Base-by-base conservation (phyloP, 2,888 invertebrate species). In the Hemithea aestivaria region DNA sequence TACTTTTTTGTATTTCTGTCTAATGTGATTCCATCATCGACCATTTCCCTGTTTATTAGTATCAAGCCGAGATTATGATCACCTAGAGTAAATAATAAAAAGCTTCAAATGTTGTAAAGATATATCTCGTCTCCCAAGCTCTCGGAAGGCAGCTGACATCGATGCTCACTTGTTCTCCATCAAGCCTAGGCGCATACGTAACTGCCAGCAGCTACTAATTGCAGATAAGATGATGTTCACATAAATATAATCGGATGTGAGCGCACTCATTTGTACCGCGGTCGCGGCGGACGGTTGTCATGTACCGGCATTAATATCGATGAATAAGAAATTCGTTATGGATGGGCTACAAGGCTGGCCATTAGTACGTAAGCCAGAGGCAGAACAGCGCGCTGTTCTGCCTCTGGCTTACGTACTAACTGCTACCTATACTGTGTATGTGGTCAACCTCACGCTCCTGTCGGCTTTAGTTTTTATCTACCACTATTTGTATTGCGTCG, bases 241-340 rank as follows among this genome's bases (percentile, higher is more conserved):
- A 85, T 84, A 83, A 83, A 83, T 82, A 78, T 79, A 78, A 79
- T 75, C 76, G 63, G 71, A 65, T 71, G 73, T 71, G 78, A 78
- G 72, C 73, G 73, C 65, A 69, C 76, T 80, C 84, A 85, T 87
- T 84, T 84, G 85, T 87, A 81, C 62, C 52, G 53, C 72, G 43
- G 47, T 34, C 42, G 49, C 41, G 75, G 68, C 76, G 69, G 73
- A 76, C 73, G 81, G 79, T 79, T 80, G 83, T 83, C 84, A 77
- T 85, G 85, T 84, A 74, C 59, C 65, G 67, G 73, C 79, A 84
- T 83, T 83, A 81, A 83, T 81, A 82, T 81, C 84, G 83, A 87
- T 85, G 85, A 83, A 85, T 87, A 83, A 84, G 80, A 87, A 84
- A 84, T 84, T 77, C 75, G 81, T 84, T 82, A 85, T 85, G 76